phyloP scores from a whole-genome alignment of 2,797 vertebrate genomes.

The Steatocranus sp. region DNA sequence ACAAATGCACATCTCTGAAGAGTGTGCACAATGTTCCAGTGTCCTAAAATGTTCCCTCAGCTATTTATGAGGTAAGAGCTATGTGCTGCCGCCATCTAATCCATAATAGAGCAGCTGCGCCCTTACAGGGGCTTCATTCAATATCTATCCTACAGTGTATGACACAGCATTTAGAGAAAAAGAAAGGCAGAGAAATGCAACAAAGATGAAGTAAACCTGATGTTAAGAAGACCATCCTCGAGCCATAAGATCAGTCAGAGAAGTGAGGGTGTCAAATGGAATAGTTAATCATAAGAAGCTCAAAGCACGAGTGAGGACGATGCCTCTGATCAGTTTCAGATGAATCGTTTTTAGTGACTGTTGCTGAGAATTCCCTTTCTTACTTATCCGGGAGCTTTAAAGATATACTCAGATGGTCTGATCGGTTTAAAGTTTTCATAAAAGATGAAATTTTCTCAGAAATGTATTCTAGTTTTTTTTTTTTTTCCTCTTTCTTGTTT shows the following conservation, averaged over 20 bases:
- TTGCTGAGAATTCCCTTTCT: slow-evolving; percentile 1
- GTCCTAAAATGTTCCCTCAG: not conserved
- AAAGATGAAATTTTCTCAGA: not conserved
- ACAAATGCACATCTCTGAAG: not conserved
- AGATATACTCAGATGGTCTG: not conserved
- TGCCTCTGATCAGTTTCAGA: slow-evolving; percentile 12
- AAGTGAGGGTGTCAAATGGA: slow-evolving; percentile 1
- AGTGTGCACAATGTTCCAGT: not conserved
- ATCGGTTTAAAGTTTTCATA: not conserved
- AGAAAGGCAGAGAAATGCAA: not conserved
- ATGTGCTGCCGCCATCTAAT: slow-evolving; percentile 19
- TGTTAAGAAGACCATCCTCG: not conserved
- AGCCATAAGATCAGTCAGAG: not conserved
- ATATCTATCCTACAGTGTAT: slow-evolving; percentile 9
- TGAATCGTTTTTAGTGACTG: not conserved
- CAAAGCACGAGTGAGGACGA: not conserved
- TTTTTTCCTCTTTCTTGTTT: not conserved
- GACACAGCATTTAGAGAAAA: slow-evolving; percentile 36
- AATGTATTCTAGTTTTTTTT: not conserved
- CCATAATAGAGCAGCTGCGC: slow-evolving; percentile 49
- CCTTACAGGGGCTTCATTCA: slow-evolving; percentile 13
- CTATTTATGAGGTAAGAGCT: slow-evolving; percentile 1
- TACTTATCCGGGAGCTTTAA: not conserved
- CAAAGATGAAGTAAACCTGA: not conserved
- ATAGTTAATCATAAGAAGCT: not conserved